Evolutionary conservation across 1,140 invertebrate genomes (phyloP).

Genomic region (Saccostrea echinata): DNA sequence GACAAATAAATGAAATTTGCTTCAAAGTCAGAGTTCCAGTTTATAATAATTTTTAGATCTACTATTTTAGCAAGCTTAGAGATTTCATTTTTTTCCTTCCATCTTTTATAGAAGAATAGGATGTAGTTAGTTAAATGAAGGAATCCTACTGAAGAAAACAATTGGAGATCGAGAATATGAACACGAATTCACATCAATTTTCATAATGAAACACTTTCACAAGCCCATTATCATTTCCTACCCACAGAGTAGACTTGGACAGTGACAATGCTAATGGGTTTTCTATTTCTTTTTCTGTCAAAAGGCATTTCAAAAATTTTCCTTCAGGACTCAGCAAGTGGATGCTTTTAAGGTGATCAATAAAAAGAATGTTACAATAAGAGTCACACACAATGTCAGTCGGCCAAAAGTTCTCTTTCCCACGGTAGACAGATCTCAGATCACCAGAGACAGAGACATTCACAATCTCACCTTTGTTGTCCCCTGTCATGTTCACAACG

Average conservation of each 20-base stretch:
- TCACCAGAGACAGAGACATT: neutral
- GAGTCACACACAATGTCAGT: neutral
- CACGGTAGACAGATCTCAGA: neutral
- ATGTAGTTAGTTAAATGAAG: too few relatives aligned
- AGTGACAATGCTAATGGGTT: neutral
- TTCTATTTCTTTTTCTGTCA: neutral
- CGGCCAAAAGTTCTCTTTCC: neutral
- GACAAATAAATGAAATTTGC: too few relatives aligned
- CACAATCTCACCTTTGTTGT: neutral
- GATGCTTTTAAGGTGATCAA: neutral
- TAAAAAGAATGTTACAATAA: neutral
- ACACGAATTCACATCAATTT: neutral
- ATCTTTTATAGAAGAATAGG: too few relatives aligned
- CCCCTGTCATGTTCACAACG: neutral
- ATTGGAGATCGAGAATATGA: too few relatives aligned
- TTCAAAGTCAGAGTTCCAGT: too few relatives aligned
- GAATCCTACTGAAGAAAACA: too few relatives aligned
- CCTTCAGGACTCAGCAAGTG: neutral
- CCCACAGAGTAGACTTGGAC: neutral
- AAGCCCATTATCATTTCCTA: neutral
- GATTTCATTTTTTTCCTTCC: too few relatives aligned
- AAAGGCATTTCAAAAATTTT: neutral
- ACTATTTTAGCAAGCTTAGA: too few relatives aligned
- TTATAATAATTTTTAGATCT: too few relatives aligned
- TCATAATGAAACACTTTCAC: neutral